Conservation (phyloP, 2,113 vertebrate species). For the Microtus montanus region DNA sequence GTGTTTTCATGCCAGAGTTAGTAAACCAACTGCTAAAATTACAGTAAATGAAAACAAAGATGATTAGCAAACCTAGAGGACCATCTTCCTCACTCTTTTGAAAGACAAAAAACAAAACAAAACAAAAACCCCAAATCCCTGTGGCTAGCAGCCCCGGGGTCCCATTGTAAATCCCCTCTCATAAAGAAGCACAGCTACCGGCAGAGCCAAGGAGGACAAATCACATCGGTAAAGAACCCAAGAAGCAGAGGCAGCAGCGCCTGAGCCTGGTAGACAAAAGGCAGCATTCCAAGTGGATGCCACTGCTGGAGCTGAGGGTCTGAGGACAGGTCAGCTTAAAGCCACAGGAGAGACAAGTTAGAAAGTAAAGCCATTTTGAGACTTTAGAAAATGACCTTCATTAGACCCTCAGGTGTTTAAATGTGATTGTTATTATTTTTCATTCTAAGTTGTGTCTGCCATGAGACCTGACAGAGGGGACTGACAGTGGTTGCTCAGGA, state of each 20-base stretch:
- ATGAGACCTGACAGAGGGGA: slow-evolving; percentile 64
- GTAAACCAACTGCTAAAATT: slow-evolving; percentile 59
- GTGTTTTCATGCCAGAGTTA: slow-evolving; percentile 44
- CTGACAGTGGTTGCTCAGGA: slow-evolving; percentile 68
- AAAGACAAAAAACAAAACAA: slow-evolving; percentile 62
- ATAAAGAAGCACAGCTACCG: slow-evolving; percentile 91
- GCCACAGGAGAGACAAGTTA: slow-evolving; percentile 88
- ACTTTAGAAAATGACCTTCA: slow-evolving; percentile 98
- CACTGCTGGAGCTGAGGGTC: slow-evolving; percentile 89
- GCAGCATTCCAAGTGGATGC: slow-evolving; percentile 93
- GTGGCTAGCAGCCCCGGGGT: slow-evolving; percentile 86
- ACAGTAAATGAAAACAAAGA: slow-evolving; percentile 59
- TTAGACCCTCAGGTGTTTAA: slow-evolving; percentile 92
- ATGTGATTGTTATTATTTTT: slow-evolving; percentile 86
- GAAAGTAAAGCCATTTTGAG: slow-evolving; percentile 88
- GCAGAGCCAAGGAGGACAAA: slow-evolving; percentile 95
- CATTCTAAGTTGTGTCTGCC: slow-evolving; percentile 88
- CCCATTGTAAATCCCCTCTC: slow-evolving; percentile 90
- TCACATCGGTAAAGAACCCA: slow-evolving; percentile 91
- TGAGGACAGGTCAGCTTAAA: slow-evolving; percentile 87
- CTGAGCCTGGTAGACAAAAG: slow-evolving; percentile 90
- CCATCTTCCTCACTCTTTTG: slow-evolving; percentile 23
- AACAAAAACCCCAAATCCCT: slow-evolving; percentile 70
- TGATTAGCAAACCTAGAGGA: slow-evolving; percentile 18
- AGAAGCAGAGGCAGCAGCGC: slow-evolving; percentile 87